Conservation (phyloP, 1,140 invertebrate genomes). For the Leptopilina boulardi region DNA sequence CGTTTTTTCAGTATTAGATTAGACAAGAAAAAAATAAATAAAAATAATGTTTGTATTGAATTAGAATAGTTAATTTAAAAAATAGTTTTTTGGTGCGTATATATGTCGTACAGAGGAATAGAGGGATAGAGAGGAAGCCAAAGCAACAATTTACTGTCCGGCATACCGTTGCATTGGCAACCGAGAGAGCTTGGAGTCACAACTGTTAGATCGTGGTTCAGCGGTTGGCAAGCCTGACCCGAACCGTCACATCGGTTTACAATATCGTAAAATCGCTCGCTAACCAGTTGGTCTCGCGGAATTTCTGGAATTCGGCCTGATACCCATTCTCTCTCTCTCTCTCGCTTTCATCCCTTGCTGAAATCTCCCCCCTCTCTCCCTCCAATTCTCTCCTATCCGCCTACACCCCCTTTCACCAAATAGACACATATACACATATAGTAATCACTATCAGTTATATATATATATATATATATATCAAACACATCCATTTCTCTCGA, state of each 20-base stretch:
- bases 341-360: background rate
- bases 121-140: background rate
- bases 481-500: conserved; percentile 1
- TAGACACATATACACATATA: background rate
- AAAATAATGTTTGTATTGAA: no score
- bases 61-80: no score
- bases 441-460: background rate
- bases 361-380: background rate
- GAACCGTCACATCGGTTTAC: conserved; percentile 59
- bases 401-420: background rate
- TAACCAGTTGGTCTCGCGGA: conserved; percentile 52
- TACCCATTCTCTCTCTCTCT: conserved; percentile 36
- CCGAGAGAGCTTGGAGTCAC: conserved; percentile 51
- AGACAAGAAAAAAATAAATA: no score
- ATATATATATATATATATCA: no score
- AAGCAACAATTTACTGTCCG: conserved; percentile 7
- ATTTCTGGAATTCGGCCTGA: conserved; percentile 40
- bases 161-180: conserved; percentile 40
- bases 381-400: background rate
- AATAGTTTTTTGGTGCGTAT: no score
- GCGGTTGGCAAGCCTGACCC: conserved; percentile 42
- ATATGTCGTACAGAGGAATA: background rate
- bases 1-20: no score
- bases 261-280: conserved; percentile 61
- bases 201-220: conserved; percentile 59